Evolutionary conservation across 2,888 invertebrate genomes (phyloP).

Genomic region (Himalopsyche tibetana): DNA sequence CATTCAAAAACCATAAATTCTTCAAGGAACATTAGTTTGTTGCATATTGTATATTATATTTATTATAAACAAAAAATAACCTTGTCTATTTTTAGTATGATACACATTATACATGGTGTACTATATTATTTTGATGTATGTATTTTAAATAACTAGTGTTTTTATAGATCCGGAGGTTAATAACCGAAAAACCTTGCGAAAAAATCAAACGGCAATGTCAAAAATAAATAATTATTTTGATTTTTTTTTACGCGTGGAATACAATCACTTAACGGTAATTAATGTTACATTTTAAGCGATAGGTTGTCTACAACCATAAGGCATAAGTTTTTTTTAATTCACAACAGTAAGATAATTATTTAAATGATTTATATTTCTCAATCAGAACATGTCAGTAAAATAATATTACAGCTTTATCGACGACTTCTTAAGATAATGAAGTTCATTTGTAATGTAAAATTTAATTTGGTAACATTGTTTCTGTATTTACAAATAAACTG

Average conservation of each 20-base stretch:
- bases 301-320: not conserved
- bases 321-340: too few species aligned
- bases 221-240: slow-evolving; percentile 13
- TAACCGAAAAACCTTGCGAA: slow-evolving; percentile 16
- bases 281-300: not conserved
- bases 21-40: too few species aligned
- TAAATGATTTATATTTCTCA: too few species aligned
- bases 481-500: too few species aligned
- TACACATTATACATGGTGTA: not conserved
- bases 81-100: not conserved
- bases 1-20: too few species aligned
- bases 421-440: too few species aligned
- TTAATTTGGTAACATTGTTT: too few species aligned
- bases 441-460: too few species aligned
- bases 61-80: not conserved
- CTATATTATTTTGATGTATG: not conserved
- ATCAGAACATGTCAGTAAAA: too few species aligned
- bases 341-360: too few species aligned
- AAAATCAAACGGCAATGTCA: not conserved
- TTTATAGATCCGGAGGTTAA: not conserved
- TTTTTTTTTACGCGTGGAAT: not conserved
- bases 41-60: too few species aligned
- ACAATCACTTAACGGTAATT: slow-evolving; percentile 7
- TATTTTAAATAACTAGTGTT: not conserved
- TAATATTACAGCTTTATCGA: too few species aligned